A percentile compares a stretch with the other conserved stretches of the same genome.
These are phyloP conservation scores for Eonycteris spelaea DNA, from an alignment of 2,113 vertebrate genomes.

Conservation along the genomic window DNA sequence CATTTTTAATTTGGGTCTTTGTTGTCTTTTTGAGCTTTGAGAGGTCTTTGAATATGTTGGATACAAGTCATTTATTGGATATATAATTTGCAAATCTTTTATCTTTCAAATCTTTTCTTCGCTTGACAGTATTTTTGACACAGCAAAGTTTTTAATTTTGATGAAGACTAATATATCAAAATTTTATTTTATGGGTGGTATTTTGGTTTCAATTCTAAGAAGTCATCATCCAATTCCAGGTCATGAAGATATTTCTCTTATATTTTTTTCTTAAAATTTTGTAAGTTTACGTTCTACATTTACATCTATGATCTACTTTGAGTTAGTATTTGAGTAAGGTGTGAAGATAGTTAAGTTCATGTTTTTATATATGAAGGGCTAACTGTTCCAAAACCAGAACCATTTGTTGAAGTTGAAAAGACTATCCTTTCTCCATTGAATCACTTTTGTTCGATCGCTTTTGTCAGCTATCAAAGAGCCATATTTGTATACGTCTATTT, in stretches of 20 bases:
- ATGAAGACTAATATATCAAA: neutral
- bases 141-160: neutral
- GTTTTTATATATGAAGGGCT: neutral
- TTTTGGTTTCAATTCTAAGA: neutral
- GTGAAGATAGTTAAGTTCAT: neutral
- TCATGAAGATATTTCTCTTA: neutral
- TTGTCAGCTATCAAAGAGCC: neutral
- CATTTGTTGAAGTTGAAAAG: neutral
- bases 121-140: neutral
- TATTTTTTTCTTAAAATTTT: neutral
- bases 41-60: neutral
- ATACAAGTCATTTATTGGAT: neutral
- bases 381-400: neutral
- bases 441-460: neutral
- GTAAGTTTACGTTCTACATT: neutral
- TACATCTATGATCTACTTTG: neutral
- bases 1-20: neutral
- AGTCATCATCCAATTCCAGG: neutral
- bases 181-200: neutral
- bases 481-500: neutral
- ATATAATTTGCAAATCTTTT: neutral
- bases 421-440: neutral
- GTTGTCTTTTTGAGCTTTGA: neutral
- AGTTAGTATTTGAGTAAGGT: neutral
- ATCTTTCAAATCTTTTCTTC: neutral